These are phyloP conservation scores for Macrostomum cliftonense DNA, from an alignment of 2,888 invertebrate genomes.

Conservation along the genomic window DNA sequence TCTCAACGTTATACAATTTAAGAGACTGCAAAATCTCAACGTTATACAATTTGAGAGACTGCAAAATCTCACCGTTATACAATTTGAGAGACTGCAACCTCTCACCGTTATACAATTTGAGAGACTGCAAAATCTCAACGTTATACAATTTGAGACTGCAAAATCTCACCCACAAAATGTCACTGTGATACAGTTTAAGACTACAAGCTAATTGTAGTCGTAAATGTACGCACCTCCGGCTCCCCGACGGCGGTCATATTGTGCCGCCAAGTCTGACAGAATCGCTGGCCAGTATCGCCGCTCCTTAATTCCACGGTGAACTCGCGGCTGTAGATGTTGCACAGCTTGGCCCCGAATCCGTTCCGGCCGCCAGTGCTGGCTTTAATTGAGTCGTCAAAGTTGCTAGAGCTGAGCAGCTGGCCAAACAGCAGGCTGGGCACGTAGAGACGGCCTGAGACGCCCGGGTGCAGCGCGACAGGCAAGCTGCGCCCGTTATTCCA, in stretches of 20 bases:
- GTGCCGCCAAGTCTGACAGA: constrained; percentile 81
- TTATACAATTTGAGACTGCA: no score
- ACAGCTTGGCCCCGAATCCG: constrained; percentile 94
- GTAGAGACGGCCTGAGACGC: constrained; percentile 60
- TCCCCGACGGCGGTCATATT: constrained; percentile 86
- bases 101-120: no score
- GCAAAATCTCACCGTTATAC: no score
- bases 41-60: no score
- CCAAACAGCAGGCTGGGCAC: constrained; percentile 99
- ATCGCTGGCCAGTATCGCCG: constrained; percentile 57
- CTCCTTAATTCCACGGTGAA: constrained; percentile 85
- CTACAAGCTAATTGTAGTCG: no score
- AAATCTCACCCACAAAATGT: no score
- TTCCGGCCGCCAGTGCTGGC: constrained; percentile 79
- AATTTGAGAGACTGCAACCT: no score
- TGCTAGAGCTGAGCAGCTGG: constrained; percentile 86
- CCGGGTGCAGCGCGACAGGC: constrained; percentile 88
- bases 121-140: no score
- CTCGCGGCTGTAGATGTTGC: constrained; percentile 90
- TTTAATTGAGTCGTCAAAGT: constrained; percentile 90
- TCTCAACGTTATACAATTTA: no score
- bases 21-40: no score
- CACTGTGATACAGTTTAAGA: no score
- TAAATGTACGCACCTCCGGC: constrained; percentile 58
- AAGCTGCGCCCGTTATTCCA: constrained; percentile 96